phyloP scores from a whole-genome alignment of 2,888 invertebrate genomes.

The Sphinx pinastri region DNA sequence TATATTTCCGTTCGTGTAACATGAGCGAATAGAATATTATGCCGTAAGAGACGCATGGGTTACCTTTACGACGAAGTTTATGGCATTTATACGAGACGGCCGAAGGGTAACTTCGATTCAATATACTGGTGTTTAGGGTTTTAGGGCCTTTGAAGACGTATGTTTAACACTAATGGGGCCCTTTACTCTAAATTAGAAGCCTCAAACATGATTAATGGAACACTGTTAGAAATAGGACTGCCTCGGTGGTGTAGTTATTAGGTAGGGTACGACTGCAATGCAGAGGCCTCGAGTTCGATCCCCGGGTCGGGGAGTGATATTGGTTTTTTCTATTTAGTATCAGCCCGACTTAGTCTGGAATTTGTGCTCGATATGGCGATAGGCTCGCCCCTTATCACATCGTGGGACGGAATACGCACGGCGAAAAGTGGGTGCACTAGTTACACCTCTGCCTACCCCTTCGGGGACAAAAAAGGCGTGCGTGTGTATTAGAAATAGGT shows the following conservation, averaged over 20 bases:
- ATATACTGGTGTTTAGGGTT: slow-evolving; percentile 11
- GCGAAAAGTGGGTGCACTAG: too few relatives aligned
- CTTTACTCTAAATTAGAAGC: background rate
- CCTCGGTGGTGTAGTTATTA: too few relatives aligned
- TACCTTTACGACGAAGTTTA: slow-evolving; percentile 17
- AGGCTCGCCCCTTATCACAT: too few relatives aligned
- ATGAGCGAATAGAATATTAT: background rate
- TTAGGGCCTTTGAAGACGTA: slow-evolving; percentile 4
- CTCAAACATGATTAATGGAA: background rate
- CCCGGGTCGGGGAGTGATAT: too few relatives aligned
- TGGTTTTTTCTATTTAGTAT: too few relatives aligned
- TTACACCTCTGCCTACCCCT: too few relatives aligned
- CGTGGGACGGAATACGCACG: too few relatives aligned
- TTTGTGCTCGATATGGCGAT: too few relatives aligned
- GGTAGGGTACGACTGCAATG: too few relatives aligned
- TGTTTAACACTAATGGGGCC: slow-evolving; percentile 11
- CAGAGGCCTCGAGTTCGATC: too few relatives aligned
- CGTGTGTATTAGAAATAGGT: background rate
- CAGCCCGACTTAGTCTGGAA: too few relatives aligned
- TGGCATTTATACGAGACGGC: slow-evolving; percentile 16
- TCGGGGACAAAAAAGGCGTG: too few relatives aligned
- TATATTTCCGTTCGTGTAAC: background rate
- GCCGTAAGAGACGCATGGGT: background rate
- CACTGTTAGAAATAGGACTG: background rate
- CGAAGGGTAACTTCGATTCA: slow-evolving; percentile 2